Conservation (phyloP, 2,797 vertebrate species). For the Menidia menidia region DNA sequence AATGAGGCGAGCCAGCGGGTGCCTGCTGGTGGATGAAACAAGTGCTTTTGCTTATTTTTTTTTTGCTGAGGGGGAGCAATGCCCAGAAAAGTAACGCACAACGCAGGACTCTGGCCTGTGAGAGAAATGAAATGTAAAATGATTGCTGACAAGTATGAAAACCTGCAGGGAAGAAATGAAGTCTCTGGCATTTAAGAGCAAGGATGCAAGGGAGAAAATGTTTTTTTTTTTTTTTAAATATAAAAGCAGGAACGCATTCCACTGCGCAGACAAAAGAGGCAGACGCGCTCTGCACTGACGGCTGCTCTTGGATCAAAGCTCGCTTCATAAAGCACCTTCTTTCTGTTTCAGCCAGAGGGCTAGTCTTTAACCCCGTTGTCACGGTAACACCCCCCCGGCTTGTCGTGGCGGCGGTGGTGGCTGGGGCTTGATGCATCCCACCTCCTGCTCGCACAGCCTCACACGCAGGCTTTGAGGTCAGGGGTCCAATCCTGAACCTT, state of each 20-base stretch:
- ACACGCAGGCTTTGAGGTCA: conserved; percentile 41
- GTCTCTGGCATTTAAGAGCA: conserved; percentile 28
- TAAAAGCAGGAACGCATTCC: conserved; percentile 22
- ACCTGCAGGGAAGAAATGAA: conserved; percentile 31
- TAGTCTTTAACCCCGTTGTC: conserved; percentile 67
- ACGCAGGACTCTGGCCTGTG: conserved; percentile 30
- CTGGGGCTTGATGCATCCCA: background rate
- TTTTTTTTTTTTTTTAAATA: too few species aligned
- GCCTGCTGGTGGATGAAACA: conserved; percentile 24
- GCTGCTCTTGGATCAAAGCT: conserved; percentile 54
- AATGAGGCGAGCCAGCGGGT: conserved; percentile 8
- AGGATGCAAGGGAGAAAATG: conserved; percentile 21
- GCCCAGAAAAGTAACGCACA: conserved; percentile 30
- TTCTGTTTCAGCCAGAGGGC: conserved; percentile 51
- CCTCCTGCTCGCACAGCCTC: conserved; percentile 30
- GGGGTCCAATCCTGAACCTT: conserved; percentile 43
- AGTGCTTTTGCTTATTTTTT: conserved; percentile 33
- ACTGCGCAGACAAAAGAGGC: conserved; percentile 39
- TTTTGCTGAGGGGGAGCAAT: conserved; percentile 19
- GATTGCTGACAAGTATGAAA: conserved; percentile 47
- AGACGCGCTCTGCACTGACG: conserved; percentile 40
- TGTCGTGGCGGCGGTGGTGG: conserved; percentile 13
- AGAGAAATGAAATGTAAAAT: conserved; percentile 48
- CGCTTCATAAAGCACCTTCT: conserved; percentile 59
- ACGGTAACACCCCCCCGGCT: conserved; percentile 57